Percentiles rank a stretch among this genome's conserved stretches.
These are phyloP conservation scores for Arvicanthis niloticus DNA, from an alignment of 2,113 vertebrate species.

Conservation along the genomic window DNA sequence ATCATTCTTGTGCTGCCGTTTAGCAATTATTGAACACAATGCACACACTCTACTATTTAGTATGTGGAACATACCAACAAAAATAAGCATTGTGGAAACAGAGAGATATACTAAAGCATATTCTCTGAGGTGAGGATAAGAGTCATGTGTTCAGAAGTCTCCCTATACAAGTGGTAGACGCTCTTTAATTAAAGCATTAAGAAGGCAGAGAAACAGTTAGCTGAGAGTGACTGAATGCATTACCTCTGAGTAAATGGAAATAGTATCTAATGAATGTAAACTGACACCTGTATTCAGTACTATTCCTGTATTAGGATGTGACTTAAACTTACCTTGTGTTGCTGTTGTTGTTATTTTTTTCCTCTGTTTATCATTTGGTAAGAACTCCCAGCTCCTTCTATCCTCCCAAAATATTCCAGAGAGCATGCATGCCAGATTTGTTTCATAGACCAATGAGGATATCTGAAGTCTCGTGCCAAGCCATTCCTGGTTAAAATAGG, in stretches of 20 bases:
- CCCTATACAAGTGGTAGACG: background rate
- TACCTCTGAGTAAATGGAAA: slow-evolving; percentile 48
- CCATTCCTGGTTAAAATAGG: background rate
- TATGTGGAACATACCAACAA: background rate
- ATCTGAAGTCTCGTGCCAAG: background rate
- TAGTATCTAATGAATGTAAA: background rate
- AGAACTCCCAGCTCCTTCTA: background rate
- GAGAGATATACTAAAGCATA: background rate
- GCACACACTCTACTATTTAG: background rate
- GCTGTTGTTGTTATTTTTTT: background rate
- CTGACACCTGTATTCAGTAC: background rate
- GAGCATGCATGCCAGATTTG: background rate
- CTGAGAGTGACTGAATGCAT: background rate
- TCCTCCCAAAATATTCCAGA: background rate
- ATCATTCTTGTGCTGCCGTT: background rate
- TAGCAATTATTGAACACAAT: slow-evolving; percentile 26
- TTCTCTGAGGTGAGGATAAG: background rate
- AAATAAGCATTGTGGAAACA: background rate
- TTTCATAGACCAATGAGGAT: background rate
- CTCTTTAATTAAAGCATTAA: slow-evolving; percentile 51
- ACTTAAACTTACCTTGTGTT: background rate
- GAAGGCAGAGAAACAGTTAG: background rate
- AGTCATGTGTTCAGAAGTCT: background rate
- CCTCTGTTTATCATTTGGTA: background rate
- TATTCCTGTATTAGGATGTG: background rate